Evolutionary conservation across 2,797 vertebrate genomes (phyloP).

Genomic region (Hylomyscus alleni): DNA sequence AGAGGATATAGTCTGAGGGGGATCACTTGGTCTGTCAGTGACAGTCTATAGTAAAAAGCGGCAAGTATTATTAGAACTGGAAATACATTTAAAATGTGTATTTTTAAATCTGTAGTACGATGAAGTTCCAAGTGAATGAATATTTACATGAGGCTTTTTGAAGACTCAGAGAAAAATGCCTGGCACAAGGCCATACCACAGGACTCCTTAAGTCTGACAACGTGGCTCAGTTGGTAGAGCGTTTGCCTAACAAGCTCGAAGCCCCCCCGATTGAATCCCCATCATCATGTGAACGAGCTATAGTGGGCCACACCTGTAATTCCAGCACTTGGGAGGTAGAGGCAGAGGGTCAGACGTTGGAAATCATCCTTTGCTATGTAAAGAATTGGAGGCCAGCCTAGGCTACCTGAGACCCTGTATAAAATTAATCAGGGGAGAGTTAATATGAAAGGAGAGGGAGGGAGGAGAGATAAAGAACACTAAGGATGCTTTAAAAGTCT

Average conservation of each 20-base stretch:
- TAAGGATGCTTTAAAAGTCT: background rate
- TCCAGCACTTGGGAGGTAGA: background rate
- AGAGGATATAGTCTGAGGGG: background rate
- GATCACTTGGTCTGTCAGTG: background rate
- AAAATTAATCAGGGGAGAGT: background rate
- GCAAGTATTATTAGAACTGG: background rate
- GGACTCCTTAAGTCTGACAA: background rate
- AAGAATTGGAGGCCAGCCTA: background rate
- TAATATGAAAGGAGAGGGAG: background rate
- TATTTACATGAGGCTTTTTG: background rate
- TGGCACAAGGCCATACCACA: background rate
- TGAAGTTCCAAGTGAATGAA: background rate
- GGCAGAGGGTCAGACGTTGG: background rate
- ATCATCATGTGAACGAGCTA: background rate
- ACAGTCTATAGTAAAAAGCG: background rate
- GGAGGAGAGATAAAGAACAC: background rate
- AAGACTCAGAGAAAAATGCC: slow-evolving; percentile 21
- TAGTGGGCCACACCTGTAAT: background rate
- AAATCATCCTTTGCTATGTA: background rate
- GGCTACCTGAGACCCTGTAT: background rate
- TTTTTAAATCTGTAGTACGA: background rate
- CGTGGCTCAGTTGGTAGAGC: background rate
- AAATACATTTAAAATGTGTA: slow-evolving; percentile 18
- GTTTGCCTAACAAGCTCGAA: background rate
- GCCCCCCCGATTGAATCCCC: too few relatives aligned